These are phyloP conservation scores for Bellardia pandia DNA, from an alignment of 2,888 invertebrate genomes.

Conservation along the genomic window DNA sequence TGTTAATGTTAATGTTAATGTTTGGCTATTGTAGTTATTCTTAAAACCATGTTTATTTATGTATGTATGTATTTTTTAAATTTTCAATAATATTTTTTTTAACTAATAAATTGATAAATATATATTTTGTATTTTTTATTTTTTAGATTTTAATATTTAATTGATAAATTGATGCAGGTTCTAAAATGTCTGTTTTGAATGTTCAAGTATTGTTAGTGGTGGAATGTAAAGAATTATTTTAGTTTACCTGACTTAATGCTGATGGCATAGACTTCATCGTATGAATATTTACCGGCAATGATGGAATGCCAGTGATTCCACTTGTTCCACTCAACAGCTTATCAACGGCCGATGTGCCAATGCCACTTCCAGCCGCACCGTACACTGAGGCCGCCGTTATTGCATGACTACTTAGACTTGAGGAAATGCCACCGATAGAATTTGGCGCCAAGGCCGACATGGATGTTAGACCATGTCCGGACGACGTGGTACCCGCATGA, in stretches of 20 bases:
- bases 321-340: slow-evolving; percentile 85
- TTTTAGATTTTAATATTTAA: neutral
- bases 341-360: slow-evolving; percentile 84
- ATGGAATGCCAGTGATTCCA: slow-evolving; percentile 82
- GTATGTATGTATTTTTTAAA: too few species aligned
- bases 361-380: slow-evolving; percentile 74
- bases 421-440: slow-evolving; percentile 85
- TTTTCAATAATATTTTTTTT: too few species aligned
- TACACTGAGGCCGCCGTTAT: slow-evolving; percentile 85
- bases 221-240: slow-evolving; percentile 63
- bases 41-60: neutral
- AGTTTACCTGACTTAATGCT: slow-evolving; percentile 84
- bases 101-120: too few species aligned
- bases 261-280: slow-evolving; percentile 84
- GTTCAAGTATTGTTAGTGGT: slow-evolving; percentile 18
- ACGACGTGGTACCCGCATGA: slow-evolving; percentile 63
- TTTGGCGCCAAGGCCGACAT: slow-evolving; percentile 82
- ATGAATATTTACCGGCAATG: slow-evolving; percentile 84
- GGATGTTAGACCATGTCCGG: slow-evolving; percentile 77
- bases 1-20: slow-evolving; percentile 35
- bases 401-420: slow-evolving; percentile 89
- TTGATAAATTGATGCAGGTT: neutral
- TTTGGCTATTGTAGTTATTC: neutral
- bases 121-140: neutral
- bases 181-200: slow-evolving; percentile 22